A percentile compares a stretch with the other conserved stretches of the same genome.
Conservation (phyloP, 2,888 invertebrate species). For the Drosophila melanosoma region DNA sequence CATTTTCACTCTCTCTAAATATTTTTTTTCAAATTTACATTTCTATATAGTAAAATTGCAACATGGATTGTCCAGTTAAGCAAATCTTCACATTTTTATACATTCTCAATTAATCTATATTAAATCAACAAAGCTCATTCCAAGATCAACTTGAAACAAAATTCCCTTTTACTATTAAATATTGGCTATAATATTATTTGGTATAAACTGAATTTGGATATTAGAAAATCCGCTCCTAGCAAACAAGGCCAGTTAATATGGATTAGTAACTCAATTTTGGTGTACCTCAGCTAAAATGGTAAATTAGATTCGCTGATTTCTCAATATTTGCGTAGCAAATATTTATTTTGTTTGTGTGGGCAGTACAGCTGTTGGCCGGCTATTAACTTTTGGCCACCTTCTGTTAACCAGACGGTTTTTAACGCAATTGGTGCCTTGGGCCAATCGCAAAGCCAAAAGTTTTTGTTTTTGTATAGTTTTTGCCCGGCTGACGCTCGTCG, state of each 20-base stretch:
- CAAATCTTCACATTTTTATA: not conserved
- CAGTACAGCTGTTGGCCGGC: slow-evolving; percentile 48
- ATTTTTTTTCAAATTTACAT: not conserved
- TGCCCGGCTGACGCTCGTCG: slow-evolving; percentile 34
- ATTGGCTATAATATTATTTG: not conserved
- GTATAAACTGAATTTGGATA: not conserved
- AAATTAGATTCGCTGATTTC: slow-evolving; percentile 49
- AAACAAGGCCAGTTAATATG: not conserved
- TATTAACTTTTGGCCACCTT: slow-evolving; percentile 53
- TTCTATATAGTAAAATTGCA: not conserved
- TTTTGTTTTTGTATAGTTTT: slow-evolving; percentile 72
- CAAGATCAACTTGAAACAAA: not conserved
- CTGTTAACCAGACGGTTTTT: slow-evolving; percentile 1
- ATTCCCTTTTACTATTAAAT: not conserved
- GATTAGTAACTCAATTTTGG: not conserved
- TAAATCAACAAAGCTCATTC: not conserved
- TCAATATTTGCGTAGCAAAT: slow-evolving; percentile 55
- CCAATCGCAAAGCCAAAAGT: slow-evolving; percentile 56
- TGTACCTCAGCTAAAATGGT: slow-evolving; percentile 32
- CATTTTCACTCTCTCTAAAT: not conserved
- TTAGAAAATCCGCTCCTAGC: not conserved
- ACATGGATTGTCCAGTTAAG: not conserved
- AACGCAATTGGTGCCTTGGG: slow-evolving; percentile 45
- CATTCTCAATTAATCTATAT: not conserved
- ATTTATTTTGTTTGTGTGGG: slow-evolving; percentile 1